phyloP scores from a whole-genome alignment of 2,888 invertebrate species.

The Pseudanteris insignis region DNA sequence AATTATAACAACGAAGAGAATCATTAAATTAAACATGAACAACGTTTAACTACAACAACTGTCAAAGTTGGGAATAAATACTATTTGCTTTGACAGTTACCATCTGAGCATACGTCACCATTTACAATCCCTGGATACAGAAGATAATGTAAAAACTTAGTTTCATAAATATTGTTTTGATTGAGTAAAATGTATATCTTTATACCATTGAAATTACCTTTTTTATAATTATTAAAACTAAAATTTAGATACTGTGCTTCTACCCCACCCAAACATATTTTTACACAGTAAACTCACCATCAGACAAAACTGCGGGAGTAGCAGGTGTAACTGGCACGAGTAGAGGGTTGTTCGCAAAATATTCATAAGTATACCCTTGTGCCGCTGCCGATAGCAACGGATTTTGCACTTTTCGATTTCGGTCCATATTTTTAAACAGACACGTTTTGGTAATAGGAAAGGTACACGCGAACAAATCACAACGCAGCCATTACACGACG shows the following conservation, averaged over 20 bases:
- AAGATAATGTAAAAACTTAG: too few relatives aligned
- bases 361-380: slow-evolving; percentile 77
- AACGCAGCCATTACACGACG: slow-evolving; percentile 35
- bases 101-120: too few relatives aligned
- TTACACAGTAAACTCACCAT: slow-evolving; percentile 55
- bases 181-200: too few relatives aligned
- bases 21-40: too few relatives aligned
- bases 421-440: slow-evolving; percentile 57
- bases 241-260: slow-evolving; percentile 12
- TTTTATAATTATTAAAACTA: too few relatives aligned
- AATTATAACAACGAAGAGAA: too few relatives aligned
- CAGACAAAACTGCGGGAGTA: slow-evolving; percentile 57
- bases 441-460: slow-evolving; percentile 11
- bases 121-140: too few relatives aligned
- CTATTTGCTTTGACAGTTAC: too few relatives aligned
- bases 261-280: slow-evolving; percentile 46
- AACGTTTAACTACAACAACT: too few relatives aligned
- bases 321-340: slow-evolving; percentile 73
- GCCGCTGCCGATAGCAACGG: slow-evolving; percentile 79
- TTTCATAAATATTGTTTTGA: too few relatives aligned
- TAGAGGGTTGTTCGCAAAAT: slow-evolving; percentile 77
- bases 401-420: slow-evolving; percentile 71
- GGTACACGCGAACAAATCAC: slow-evolving; percentile 19
- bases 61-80: too few relatives aligned
- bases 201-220: too few relatives aligned